Base-by-base conservation (phyloP, 2,113 vertebrate species). In the Pelvicachromis taeniatus region DNA sequence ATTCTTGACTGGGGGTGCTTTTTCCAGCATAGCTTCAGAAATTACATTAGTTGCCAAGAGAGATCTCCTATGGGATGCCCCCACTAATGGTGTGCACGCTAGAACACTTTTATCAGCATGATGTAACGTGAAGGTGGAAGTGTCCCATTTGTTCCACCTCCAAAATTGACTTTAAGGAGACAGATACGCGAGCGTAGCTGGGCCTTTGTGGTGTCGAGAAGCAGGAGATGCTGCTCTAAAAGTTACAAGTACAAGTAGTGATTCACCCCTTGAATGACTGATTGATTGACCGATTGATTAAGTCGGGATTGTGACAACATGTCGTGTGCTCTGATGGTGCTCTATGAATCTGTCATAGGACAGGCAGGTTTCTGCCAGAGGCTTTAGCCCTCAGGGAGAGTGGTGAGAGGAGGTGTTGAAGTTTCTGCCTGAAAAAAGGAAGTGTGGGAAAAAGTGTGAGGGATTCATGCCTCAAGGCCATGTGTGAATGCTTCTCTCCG, bases 1-100 rank as follows among this genome's bases (percentile, higher is more conserved):
- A 59, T 84, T 85, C 68, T 87, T 87, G 48, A 79, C 63, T 45
- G 53, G 42, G 65, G 83, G 48, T 73, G 82, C 82, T 92, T 93
- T 90, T 89, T 93, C 63, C 87, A 85, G 48, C 87, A 87, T 79
- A 63, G 85, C 92, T 91, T 91, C 80, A 85, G 89, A 94, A 95
- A 95, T 94, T 85, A 73, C 82, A 95, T 95, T 94, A 94, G 89
- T 77, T 75, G 55, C 86, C 81, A 87, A 85, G 87, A 95, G 90
- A 93, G 88, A 88, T 92, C 89, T 94, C 95, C 93, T 86, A 29
- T 87, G 93, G 92, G 93, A 94, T 82, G 80, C 80, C 40, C 31
- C 78, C 83, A 84, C 84, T 93, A 94, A 95, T 92, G 86, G 84
- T 16, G 79, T 85, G 80, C 50, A 77, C 38, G 75, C 85, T 91